phyloP scores from a whole-genome alignment of 2,113 vertebrate species.

The Burhinus oedicnemus region DNA sequence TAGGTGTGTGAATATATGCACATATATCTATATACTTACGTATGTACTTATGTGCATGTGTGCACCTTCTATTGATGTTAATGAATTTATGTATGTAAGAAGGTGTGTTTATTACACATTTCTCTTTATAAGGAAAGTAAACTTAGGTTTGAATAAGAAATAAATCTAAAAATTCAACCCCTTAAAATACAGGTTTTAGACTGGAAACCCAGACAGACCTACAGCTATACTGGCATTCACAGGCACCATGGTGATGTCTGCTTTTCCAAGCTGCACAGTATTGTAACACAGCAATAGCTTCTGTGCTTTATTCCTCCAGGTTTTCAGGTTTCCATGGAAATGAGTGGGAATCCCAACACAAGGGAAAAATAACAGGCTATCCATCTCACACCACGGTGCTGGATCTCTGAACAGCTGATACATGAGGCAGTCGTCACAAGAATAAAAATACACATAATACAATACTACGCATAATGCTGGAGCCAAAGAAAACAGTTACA shows the following conservation, averaged over 20 bases:
- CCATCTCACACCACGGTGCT: constrained; percentile 20
- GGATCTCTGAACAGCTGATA: constrained; percentile 37
- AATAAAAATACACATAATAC: not conserved
- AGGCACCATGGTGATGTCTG: not conserved
- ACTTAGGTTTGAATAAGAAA: not conserved
- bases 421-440: not conserved
- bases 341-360: constrained; percentile 41
- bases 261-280: not conserved
- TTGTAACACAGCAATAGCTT: constrained; percentile 2
- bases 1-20: not conserved
- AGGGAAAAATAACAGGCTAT: constrained; percentile 57
- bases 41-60: fast-evolving
- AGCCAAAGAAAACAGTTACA: not conserved
- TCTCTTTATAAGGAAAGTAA: not conserved
- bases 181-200: not conserved
- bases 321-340: constrained; percentile 64
- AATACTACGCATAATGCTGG: not conserved
- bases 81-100: not conserved
- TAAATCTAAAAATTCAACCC: not conserved
- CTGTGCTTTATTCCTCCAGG: constrained; percentile 1
- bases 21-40: not conserved
- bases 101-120: not conserved
- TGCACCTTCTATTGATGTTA: not conserved
- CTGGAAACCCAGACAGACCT: not conserved
- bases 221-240: not conserved